These are phyloP conservation scores for Batillaria attramentaria DNA, from an alignment of 1,140 invertebrate species.

Conservation along the genomic window DNA sequence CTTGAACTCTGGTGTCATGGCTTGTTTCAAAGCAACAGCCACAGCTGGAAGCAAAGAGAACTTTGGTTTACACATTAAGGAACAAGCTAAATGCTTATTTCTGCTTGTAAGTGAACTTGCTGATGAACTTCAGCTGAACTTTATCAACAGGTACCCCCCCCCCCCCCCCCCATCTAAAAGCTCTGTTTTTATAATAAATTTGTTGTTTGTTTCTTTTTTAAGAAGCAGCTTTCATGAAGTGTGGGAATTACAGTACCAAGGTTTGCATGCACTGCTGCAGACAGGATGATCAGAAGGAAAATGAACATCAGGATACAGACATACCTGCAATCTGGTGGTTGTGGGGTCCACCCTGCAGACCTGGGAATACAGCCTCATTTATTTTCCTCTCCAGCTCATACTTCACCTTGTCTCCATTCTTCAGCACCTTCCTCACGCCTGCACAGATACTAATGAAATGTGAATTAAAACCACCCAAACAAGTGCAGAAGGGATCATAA, in stretches of 20 bases:
- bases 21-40: conserved; percentile 92
- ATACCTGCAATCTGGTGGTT: conserved; percentile 87
- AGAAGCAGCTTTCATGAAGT: no score
- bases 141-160: no score
- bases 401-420: conserved; percentile 82
- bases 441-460: conserved; percentile 23
- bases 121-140: no score
- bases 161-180: no score
- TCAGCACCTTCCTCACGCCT: conserved; percentile 78
- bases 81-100: neutral
- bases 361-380: conserved; percentile 95
- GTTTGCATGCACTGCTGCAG: no score
- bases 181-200: no score
- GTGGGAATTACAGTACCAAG: no score
- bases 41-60: conserved; percentile 82
- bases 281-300: no score
- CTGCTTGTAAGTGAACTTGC: no score
- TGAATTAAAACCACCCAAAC: neutral
- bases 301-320: no score
- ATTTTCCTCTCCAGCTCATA: conserved; percentile 92
- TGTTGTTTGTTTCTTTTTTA: no score
- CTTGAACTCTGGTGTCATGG: conserved; percentile 84
- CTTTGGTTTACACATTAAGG: neutral
- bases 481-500: neutral
- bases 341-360: conserved; percentile 93